Conservation (phyloP, 2,113 vertebrate species). For the Pterocles gutturalis region DNA sequence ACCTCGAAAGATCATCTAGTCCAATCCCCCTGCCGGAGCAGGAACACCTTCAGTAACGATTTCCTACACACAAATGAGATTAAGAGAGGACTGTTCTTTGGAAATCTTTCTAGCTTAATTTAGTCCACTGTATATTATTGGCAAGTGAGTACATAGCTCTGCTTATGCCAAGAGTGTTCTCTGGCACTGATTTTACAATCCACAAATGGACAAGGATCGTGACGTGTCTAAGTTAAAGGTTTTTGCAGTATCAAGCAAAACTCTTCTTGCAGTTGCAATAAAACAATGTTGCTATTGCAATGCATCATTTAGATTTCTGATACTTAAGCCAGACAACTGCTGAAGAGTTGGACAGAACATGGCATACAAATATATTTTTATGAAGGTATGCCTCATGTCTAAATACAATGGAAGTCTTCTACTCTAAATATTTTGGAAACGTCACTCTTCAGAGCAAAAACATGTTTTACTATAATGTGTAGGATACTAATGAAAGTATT, state of each 20-base stretch:
- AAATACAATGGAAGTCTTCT: neutral
- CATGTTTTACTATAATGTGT: neutral
- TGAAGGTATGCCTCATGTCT: neutral
- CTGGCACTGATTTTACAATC: neutral
- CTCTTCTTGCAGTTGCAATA: neutral
- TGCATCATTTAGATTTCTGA: neutral
- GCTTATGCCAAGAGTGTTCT: slow-evolving; percentile 14
- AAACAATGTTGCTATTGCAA: neutral
- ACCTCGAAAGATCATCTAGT: no score
- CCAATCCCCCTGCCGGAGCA: no score
- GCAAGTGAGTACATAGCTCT: neutral
- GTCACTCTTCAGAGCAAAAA: neutral
- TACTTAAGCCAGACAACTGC: neutral
- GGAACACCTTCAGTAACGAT: neutral
- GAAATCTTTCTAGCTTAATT: neutral
- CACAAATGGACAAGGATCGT: slow-evolving; percentile 9
- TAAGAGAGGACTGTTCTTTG: neutral
- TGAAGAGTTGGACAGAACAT: neutral
- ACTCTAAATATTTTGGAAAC: neutral
- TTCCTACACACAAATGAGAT: neutral
- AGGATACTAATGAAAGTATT: neutral
- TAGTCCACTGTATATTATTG: neutral
- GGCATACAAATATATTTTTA: neutral
- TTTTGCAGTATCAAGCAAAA: neutral
- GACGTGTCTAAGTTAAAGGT: neutral